Evolutionary conservation across 2,888 invertebrate genomes (phyloP).

Genomic region (Chrysina gloriosa): DNA sequence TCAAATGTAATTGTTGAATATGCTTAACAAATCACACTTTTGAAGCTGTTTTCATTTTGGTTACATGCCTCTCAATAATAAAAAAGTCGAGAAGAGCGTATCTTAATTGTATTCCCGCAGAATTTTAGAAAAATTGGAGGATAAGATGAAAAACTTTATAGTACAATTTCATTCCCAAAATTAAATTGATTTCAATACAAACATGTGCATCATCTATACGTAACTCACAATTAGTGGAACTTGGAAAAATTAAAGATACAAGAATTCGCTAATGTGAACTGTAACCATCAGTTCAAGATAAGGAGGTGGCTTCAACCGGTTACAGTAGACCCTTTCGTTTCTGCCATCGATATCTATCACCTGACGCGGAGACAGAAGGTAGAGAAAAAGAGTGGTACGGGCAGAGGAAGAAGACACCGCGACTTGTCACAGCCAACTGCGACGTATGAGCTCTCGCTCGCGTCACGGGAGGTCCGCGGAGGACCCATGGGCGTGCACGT

Average conservation of each 20-base stretch:
- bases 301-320: slow-evolving; percentile 3
- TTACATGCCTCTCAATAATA: no score
- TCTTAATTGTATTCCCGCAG: no score
- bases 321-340: not conserved
- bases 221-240: no score
- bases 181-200: no score
- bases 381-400: not conserved
- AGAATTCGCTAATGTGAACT: not conserved
- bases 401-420: slow-evolving; percentile 19
- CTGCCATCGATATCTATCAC: slow-evolving; percentile 1
- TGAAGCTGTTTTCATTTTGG: no score
- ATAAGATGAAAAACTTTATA: no score
- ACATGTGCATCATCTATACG: no score
- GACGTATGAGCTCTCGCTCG: slow-evolving; percentile 33
- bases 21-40: no score
- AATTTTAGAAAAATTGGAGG: no score
- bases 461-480: slow-evolving; percentile 49
- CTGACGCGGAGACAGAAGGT: not conserved
- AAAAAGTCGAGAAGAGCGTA: no score
- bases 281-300: not conserved
- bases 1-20: no score
- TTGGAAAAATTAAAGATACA: not conserved
- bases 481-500: slow-evolving; percentile 62
- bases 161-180: no score
- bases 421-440: slow-evolving; percentile 34